These are phyloP conservation scores for Ditylenchus weischeri DNA, from an alignment of 2,888 invertebrate species.

Conservation along the genomic window DNA sequence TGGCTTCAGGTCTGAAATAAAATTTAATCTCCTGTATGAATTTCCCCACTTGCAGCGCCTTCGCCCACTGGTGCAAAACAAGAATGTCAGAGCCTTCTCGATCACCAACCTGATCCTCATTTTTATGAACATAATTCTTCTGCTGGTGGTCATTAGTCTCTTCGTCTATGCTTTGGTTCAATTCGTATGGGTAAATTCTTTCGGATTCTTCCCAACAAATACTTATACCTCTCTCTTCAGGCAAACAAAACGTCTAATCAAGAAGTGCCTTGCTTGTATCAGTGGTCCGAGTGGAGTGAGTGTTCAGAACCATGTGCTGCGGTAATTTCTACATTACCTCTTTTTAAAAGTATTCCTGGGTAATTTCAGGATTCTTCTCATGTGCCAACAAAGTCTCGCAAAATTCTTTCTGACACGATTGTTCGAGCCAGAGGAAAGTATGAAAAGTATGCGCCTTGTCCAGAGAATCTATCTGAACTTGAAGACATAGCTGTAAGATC, in stretches of 20 bases:
- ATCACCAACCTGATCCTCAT: background rate
- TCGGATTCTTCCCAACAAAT: no score
- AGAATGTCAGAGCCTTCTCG: conserved; percentile 4
- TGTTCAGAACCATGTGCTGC: conserved; percentile 2
- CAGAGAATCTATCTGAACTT: background rate
- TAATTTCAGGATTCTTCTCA: background rate
- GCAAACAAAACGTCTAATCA: no score
- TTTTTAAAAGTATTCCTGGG: background rate
- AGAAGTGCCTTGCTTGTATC: background rate
- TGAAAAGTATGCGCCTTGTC: background rate
- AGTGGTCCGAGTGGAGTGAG: conserved; percentile 6
- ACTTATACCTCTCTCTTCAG: no score
- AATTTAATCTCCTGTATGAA: no score
- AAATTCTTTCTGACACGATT: background rate
- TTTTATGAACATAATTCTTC: background rate
- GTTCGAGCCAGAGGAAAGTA: background rate
- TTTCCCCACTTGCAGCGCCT: background rate
- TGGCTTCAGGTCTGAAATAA: background rate
- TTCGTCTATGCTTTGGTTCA: background rate
- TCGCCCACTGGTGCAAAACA: conserved; percentile 6
- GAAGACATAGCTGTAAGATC: background rate
- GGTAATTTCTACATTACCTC: background rate
- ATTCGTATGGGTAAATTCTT: background rate
- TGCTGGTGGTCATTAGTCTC: conserved; percentile 1
- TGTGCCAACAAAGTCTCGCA: conserved; percentile 1